Conservation (phyloP, 2,888 invertebrate genomes). For the Drosophila meridiana region DNA sequence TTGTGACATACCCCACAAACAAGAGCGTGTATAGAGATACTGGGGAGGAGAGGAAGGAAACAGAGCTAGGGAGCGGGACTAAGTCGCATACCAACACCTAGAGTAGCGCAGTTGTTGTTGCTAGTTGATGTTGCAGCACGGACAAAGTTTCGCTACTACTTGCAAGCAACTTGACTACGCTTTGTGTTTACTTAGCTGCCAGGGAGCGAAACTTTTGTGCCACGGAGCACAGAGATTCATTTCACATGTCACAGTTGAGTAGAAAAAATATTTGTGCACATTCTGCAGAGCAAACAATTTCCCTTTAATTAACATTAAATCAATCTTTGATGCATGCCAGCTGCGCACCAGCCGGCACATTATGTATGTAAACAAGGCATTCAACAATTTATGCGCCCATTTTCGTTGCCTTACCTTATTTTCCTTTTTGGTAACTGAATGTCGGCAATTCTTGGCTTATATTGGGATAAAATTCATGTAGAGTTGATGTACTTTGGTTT, state of each 20-base stretch:
- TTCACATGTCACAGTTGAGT: conserved; percentile 65
- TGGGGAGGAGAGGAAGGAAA: background rate
- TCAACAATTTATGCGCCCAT: conserved; percentile 39
- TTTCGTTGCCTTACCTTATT: conserved; percentile 32
- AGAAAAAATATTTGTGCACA: conserved; percentile 60
- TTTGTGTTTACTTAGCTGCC: conserved; percentile 65
- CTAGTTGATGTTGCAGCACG: conserved; percentile 39
- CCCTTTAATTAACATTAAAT: conserved; percentile 76
- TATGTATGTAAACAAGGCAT: conserved; percentile 3
- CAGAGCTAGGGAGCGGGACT: background rate
- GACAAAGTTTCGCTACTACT: conserved; percentile 68
- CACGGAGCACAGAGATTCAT: conserved; percentile 61
- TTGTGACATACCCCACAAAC: conserved; percentile 66
- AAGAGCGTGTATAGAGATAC: conserved; percentile 19
- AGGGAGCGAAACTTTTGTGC: conserved; percentile 56
- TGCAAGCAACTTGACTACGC: conserved; percentile 49
- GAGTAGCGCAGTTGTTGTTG: conserved; percentile 39
- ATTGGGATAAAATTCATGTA: background rate
- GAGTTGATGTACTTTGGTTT: background rate
- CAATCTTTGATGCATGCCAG: conserved; percentile 56
- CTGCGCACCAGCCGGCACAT: conserved; percentile 13
- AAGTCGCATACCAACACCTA: conserved; percentile 46
- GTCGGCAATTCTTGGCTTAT: background rate
- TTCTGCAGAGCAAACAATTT: conserved; percentile 61
- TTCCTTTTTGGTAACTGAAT: background rate